phyloP scores from a whole-genome alignment of 23 tunicate genomes.

The Ciona savignyi region DNA sequence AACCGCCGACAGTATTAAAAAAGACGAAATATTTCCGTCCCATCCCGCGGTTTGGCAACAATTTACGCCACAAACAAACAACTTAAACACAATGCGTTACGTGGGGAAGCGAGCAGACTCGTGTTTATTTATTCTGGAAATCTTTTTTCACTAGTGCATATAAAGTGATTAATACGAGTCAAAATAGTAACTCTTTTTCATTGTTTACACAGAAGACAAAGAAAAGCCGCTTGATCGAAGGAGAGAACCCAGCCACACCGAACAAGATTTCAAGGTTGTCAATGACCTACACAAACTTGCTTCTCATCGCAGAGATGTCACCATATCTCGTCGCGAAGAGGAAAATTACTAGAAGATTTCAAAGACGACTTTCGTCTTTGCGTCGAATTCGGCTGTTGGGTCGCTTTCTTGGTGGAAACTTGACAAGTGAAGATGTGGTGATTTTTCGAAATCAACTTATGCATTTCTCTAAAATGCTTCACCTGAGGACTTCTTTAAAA shows the following conservation, averaged over 20 bases:
- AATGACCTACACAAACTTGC: background rate
- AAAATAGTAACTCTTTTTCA: too few species aligned
- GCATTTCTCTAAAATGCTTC: background rate
- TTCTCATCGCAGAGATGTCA: background rate
- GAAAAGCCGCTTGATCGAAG: background rate
- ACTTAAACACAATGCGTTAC: background rate
- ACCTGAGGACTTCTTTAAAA: background rate
- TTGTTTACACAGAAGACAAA: background rate
- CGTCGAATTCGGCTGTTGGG: background rate
- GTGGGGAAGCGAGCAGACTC: background rate
- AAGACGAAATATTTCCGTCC: background rate
- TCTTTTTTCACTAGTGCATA: too few species aligned
- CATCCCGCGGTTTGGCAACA: background rate
- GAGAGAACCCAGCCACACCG: background rate
- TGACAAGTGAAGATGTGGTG: background rate
- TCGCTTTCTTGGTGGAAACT: background rate
- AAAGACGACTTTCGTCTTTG: background rate
- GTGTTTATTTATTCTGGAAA: background rate
- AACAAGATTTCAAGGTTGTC: background rate
- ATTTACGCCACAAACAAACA: background rate
- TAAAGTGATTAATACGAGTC: too few species aligned
- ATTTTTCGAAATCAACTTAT: background rate
- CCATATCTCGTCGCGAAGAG: background rate
- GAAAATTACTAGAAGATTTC: background rate
- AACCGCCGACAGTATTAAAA: background rate